These are phyloP conservation scores for Euglossa dilemma DNA, from an alignment of 1,140 invertebrate genomes.

Conservation along the genomic window DNA sequence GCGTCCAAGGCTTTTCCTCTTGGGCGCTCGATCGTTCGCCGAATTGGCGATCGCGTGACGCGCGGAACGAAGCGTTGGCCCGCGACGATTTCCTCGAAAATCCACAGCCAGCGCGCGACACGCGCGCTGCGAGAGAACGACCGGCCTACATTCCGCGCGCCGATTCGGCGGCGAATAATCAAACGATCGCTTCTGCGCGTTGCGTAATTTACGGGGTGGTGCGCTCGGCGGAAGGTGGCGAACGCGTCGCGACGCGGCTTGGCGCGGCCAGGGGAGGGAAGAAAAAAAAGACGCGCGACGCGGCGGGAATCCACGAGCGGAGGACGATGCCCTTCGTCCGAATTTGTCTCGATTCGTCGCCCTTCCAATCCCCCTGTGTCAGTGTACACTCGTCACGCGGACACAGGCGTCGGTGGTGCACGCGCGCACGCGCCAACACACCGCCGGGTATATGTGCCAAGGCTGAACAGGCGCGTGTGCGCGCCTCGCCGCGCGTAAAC, in stretches of 20 bases:
- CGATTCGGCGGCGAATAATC: conserved; percentile 13
- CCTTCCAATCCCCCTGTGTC: neutral
- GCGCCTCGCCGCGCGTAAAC: neutral
- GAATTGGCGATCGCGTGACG: neutral
- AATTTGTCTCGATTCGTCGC: conserved; percentile 26
- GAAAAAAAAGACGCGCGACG: neutral
- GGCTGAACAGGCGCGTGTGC: conserved; percentile 6
- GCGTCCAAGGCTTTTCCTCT: neutral
- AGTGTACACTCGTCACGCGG: neutral
- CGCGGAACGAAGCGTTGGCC: neutral
- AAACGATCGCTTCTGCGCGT: conserved; percentile 5
- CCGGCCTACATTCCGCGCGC: conserved; percentile 6
- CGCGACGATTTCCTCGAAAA: conserved; percentile 9
- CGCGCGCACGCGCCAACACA: neutral
- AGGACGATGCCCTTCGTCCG: neutral
- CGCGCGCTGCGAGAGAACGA: neutral
- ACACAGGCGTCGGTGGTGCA: neutral
- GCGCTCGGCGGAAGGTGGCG: neutral
- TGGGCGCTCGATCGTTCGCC: too few species aligned
- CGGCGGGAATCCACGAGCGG: neutral
- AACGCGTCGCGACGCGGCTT: neutral
- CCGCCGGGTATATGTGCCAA: conserved; percentile 34
- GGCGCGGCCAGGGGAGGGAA: too few species aligned
- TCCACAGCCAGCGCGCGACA: neutral
- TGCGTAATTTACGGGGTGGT: neutral